Evolutionary conservation across 2,113 vertebrate genomes (phyloP).

Genomic region (Nothoprocta pentlandii): DNA sequence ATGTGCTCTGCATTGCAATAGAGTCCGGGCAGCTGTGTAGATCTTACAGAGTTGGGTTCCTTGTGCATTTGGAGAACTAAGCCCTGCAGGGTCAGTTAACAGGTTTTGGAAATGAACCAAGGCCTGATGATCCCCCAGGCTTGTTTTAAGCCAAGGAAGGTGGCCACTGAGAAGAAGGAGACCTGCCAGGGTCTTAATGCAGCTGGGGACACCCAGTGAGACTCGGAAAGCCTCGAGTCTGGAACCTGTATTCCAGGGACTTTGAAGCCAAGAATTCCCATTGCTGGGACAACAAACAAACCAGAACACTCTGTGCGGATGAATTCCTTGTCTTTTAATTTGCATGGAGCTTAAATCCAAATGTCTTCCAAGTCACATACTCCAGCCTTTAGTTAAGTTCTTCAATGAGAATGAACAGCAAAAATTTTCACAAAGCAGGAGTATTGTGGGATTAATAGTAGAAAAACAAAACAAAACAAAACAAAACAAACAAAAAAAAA

Average conservation of each 20-base stretch:
- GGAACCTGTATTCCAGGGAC: conserved; percentile 1
- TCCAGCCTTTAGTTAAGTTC: not conserved
- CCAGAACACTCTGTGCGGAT: not conserved
- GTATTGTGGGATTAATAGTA: not conserved
- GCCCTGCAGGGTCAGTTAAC: conserved; percentile 26
- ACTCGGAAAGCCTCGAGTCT: conserved; percentile 11
- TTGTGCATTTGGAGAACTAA: not conserved
- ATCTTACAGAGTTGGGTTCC: not conserved
- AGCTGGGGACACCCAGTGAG: conserved; percentile 50
- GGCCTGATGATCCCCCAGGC: not conserved
- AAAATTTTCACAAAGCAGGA: not conserved
- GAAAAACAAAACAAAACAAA: not conserved
- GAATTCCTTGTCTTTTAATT: not conserved
- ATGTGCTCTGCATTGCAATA: not conserved
- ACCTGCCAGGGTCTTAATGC: conserved; percentile 32
- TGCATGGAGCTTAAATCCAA: conserved; percentile 8
- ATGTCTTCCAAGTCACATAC: not conserved
- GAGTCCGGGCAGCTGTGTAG: not conserved
- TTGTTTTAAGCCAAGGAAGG: conserved; percentile 32
- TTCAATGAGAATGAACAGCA: conserved; percentile 30
- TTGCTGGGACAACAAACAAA: conserved; percentile 53
- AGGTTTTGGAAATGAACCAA: conserved; percentile 48
- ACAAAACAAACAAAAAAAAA: too few species aligned
- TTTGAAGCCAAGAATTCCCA: conserved; percentile 3
- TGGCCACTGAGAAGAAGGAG: not conserved